Conservation (phyloP, 2,797 vertebrate genomes). For the Myioborus melanocephalus region DNA sequence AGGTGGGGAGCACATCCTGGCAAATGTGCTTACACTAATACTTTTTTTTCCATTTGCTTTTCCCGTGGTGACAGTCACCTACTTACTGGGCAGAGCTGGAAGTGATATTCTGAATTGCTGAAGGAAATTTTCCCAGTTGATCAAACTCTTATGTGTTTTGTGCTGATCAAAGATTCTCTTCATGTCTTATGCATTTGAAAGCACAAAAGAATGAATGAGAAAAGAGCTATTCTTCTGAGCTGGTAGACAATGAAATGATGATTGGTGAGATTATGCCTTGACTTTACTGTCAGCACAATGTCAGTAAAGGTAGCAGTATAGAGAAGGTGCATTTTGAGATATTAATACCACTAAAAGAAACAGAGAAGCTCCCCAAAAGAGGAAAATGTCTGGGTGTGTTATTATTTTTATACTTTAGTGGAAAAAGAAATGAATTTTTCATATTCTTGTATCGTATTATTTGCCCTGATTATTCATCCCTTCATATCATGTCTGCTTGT, state of each 20-base stretch:
- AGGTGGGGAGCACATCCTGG: background rate
- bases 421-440: background rate
- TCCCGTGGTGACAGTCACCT: background rate
- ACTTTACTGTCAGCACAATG: slow-evolving; percentile 46
- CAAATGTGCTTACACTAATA: background rate
- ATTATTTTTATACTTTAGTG: background rate
- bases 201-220: slow-evolving; percentile 12
- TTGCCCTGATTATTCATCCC: background rate
- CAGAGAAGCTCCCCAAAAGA: background rate
- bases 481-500: background rate
- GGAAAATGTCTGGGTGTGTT: background rate
- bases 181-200: slow-evolving; percentile 32
- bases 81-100: slow-evolving; percentile 24
- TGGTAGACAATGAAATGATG: slow-evolving; percentile 57
- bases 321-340: background rate
- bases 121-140: slow-evolving; percentile 19
- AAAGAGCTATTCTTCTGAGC: slow-evolving; percentile 8
- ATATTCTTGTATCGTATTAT: background rate
- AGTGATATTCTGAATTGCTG: slow-evolving; percentile 30
- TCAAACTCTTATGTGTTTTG: slow-evolving; percentile 26
- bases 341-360: background rate
- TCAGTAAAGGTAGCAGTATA: slow-evolving; percentile 5
- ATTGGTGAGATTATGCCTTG: slow-evolving; percentile 51
- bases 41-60: background rate
- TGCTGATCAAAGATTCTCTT: slow-evolving; percentile 53